Base-by-base conservation (phyloP, 2,113 vertebrate species). In the Salvator merianae region DNA sequence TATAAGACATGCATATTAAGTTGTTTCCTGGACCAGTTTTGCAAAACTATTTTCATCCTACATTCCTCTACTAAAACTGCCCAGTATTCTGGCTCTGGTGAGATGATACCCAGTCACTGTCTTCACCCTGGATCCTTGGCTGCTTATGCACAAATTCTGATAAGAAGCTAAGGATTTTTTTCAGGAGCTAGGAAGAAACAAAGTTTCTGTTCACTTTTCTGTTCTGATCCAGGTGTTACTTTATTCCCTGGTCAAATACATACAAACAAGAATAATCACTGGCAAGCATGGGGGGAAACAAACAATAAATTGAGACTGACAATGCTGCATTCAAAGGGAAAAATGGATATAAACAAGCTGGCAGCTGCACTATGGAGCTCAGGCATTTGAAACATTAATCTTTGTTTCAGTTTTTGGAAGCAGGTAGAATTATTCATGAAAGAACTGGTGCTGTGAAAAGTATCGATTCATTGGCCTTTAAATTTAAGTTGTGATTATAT, bases 371-470 rank as follows among this genome's bases (percentile, higher is more conserved):
- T 16, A 75, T 50, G 13, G 59, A 50, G 62, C 28, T 50, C 38
- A 74, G 81, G 38, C 38, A 82, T 47, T 62, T 83, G 71, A 50
- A 82, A 82, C 72, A 82, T 82, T 73, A 82, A 82, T 82, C 69
- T 73, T 73, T 73, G 34, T 36, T 68, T 83, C n/a, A 36, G n/a
- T 53, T 68, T 83, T 76, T 36, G 62, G 72, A 75, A 76, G 62
- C 62, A 30, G 63, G 50, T 68, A 28, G 72, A 68, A 83, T 53
- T 76, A 83, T 83, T 83, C 62, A 83, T 83, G 40, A 38, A 83
- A 32, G 22, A 26, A 66, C 22, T 68, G 81, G 72, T 50, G 43
- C n/a, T 75, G 36, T 50, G 13, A 34, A 66, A 83, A 50, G 14
- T 36, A 76, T 36, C 26, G 4, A 73, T 82, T 55, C 18, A 43